A percentile compares a stretch with the other conserved stretches of the same genome.
Evolutionary conservation across 2,797 vertebrate species (phyloP).

Genomic region (Poeciliopsis turneri): DNA sequence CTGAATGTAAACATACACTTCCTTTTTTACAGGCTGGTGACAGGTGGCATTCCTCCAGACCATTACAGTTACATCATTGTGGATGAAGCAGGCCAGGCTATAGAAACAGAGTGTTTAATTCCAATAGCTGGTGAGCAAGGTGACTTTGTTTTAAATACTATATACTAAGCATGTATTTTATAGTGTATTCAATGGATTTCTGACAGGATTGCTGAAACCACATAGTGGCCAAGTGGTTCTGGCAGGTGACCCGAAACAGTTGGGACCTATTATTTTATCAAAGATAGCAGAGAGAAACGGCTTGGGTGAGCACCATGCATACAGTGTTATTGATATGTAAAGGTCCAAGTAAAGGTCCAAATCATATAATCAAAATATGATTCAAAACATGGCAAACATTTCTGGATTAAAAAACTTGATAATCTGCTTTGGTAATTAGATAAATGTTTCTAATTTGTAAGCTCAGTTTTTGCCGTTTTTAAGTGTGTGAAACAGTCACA

Average conservation of each 20-base stretch:
- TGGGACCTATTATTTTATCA: slow-evolving; percentile 85
- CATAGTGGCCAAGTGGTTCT: slow-evolving; percentile 85
- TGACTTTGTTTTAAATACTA: not conserved
- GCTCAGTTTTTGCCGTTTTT: not conserved
- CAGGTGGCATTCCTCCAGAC: not conserved
- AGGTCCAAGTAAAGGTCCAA: not conserved
- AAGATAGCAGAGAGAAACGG: slow-evolving; percentile 79
- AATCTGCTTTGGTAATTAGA: not conserved
- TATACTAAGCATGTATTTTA: not conserved
- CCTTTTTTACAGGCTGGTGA: slow-evolving; percentile 6
- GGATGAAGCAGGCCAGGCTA: slow-evolving; percentile 83
- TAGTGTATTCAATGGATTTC: not conserved
- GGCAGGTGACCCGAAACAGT: slow-evolving; percentile 84
- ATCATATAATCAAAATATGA: not conserved
- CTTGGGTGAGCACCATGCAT: slow-evolving; percentile 74
- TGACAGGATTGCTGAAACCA: slow-evolving; percentile 59
- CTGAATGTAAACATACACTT: not conserved
- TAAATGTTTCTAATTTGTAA: not conserved
- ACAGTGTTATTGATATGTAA: not conserved
- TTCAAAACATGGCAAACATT: not conserved
- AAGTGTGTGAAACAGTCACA: not conserved
- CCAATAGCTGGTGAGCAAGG: slow-evolving; percentile 10
- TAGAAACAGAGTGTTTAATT: slow-evolving; percentile 69
- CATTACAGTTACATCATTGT: slow-evolving; percentile 84
- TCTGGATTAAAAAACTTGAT: not conserved